Conservation (phyloP, 2,888 invertebrate species). For the Parnassius smintheus region DNA sequence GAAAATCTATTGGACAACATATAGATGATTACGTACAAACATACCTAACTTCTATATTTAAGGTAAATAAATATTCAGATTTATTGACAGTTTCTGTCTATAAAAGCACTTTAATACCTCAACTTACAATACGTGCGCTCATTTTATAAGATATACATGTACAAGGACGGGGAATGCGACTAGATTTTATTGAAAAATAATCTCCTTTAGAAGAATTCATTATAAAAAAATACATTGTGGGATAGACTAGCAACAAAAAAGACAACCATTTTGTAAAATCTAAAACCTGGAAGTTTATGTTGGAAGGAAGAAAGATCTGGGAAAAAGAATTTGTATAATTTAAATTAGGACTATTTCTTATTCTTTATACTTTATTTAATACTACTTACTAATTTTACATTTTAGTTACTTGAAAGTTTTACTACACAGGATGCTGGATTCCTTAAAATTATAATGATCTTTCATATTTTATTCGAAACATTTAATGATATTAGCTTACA, state of each 20-base stretch:
- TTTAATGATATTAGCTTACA: neutral
- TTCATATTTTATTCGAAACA: neutral
- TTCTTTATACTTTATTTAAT: slow-evolving; percentile 19
- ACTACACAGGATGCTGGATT: slow-evolving; percentile 23
- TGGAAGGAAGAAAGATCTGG: slow-evolving; percentile 39
- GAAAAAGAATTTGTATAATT: slow-evolving; percentile 22
- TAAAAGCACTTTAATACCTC: slow-evolving; percentile 67
- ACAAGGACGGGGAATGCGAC: slow-evolving; percentile 57
- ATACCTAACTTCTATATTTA: slow-evolving; percentile 31
- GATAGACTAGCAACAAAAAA: slow-evolving; percentile 20
- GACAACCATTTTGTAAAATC: slow-evolving; percentile 20
- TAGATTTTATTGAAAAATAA: slow-evolving; percentile 27
- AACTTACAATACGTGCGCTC: slow-evolving; percentile 43
- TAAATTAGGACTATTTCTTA: slow-evolving; percentile 18
- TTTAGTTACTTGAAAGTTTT: slow-evolving; percentile 21
- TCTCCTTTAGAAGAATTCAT: slow-evolving; percentile 12
- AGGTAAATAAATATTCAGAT: slow-evolving; percentile 42
- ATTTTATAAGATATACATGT: slow-evolving; percentile 38
- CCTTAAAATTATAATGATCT: neutral
- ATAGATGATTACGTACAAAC: slow-evolving; percentile 52
- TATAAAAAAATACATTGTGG: slow-evolving; percentile 11
- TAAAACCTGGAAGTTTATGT: slow-evolving; percentile 33
- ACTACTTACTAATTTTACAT: slow-evolving; percentile 21
- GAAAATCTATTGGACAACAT: slow-evolving; percentile 49
- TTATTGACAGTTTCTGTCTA: slow-evolving; percentile 72